Evolutionary conservation across 2,113 vertebrate genomes (phyloP).

Genomic region (Meleagris gallopavo): DNA sequence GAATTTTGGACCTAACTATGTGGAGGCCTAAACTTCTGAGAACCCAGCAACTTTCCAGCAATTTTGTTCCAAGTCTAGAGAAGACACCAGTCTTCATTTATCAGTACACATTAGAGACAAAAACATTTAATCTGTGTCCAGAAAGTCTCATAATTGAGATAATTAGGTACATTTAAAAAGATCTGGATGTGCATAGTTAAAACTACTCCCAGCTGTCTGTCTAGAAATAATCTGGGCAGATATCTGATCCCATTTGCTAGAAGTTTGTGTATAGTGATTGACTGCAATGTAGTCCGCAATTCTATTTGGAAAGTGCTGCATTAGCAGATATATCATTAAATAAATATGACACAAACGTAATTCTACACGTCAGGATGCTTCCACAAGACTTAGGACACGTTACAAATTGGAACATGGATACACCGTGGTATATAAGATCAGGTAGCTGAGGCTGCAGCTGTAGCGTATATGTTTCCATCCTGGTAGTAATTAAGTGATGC

Average conservation of each 20-base stretch:
- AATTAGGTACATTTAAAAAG: neutral
- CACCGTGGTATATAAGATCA: neutral
- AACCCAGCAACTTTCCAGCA: neutral
- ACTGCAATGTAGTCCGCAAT: neutral
- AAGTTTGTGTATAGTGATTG: neutral
- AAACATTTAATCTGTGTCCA: neutral
- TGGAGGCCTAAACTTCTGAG: neutral
- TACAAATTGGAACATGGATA: constrained; percentile 31
- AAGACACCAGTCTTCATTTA: neutral
- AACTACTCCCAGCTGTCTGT: neutral
- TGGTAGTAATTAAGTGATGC: neutral
- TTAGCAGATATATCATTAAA: constrained; percentile 62
- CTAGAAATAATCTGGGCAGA: neutral
- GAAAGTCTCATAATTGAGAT: neutral
- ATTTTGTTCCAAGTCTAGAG: neutral
- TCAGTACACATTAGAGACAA: neutral
- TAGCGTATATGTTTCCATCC: neutral
- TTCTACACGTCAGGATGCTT: neutral
- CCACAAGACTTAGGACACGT: constrained; percentile 12
- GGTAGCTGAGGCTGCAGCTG: neutral
- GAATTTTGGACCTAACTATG: neutral
- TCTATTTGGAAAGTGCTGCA: constrained; percentile 14
- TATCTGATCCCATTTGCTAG: neutral
- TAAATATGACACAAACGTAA: constrained; percentile 60
- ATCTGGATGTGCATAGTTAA: neutral